These are phyloP conservation scores for Xiphophorus maculatus DNA, from an alignment of 2,113 vertebrate species.

Conservation along the genomic window DNA sequence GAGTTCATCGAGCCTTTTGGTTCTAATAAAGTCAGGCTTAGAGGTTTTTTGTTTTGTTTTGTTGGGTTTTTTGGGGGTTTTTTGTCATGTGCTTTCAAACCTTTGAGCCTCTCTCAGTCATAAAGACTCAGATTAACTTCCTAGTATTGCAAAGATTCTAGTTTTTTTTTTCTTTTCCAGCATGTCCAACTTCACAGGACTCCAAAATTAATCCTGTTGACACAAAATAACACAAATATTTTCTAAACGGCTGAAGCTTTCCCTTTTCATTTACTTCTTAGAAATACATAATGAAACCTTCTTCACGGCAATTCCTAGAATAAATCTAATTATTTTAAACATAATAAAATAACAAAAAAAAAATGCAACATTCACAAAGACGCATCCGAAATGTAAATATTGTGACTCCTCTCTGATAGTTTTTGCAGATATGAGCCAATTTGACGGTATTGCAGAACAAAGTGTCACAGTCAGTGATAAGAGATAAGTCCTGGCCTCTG, in stretches of 20 bases:
- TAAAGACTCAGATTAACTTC: neutral
- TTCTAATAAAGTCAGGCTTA: neutral
- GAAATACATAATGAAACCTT: neutral
- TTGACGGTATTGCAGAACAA: conserved; percentile 46
- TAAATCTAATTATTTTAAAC: neutral
- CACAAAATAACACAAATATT: no score
- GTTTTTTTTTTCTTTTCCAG: no score
- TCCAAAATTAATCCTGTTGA: no score
- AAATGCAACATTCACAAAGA: neutral
- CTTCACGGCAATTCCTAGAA: neutral
- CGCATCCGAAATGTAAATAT: conserved; percentile 15
- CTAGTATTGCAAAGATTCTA: neutral
- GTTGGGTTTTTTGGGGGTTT: neutral
- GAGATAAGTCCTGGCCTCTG: conserved; percentile 58
- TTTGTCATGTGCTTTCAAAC: neutral
- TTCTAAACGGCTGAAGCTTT: no score
- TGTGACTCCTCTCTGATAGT: conserved; percentile 23
- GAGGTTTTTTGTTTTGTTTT: neutral
- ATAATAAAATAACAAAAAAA: neutral
- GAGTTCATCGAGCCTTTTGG: neutral
- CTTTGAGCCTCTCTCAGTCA: neutral
- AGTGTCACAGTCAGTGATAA: conserved; percentile 64
- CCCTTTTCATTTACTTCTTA: no score
- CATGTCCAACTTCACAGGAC: no score
- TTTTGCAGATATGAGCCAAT: conserved; percentile 16